Evolutionary conservation across 2,888 invertebrate species (phyloP), one percentile per base, ranked within the genome.

Genomic region (Oeneis ivallda): DNA sequence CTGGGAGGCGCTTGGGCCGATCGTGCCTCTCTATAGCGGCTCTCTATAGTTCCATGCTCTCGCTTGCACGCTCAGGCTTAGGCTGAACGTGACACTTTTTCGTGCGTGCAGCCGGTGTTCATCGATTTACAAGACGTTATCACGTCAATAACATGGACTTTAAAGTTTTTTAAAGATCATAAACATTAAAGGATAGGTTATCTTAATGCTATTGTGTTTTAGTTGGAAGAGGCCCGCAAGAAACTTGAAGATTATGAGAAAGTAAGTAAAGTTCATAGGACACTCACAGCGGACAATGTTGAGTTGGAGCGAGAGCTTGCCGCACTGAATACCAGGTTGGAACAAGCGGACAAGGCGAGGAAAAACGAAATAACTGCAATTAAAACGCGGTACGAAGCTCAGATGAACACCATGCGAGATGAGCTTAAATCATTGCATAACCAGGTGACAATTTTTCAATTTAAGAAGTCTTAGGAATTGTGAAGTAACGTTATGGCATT

Each of bases 171-270:
- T n/a, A n/a, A n/a, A n/a, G n/a, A n/a, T n/a, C n/a, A n/a, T n/a
- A n/a, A n/a, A n/a, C n/a, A 11, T 5, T 6, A 26, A 10, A 50
- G 13, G 11, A 11, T 4, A 50, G 49, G 47, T 8, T 47, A 50
- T 47, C 9, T 17, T 32, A 17, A 32, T 6, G 6, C 26, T 45
- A 13, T 57, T n/a, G 17, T 43, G 2, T 54, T 62, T 11, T 63
- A 95, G 94, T 94, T 96, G 79, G 98, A 98, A 73, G 97, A 97
- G 79, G 86, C 96, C 2, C 94, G 93, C 72, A 93, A 94, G 74
- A 97, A 97, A 81, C 83, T 97, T 41, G 97, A 96, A 78, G 97
- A 97, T 84, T 97, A 95, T 81, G 96, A 96, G 79, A 95, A 95
- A 81, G 95, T 97, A 2, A 95, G 95, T 52, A 97, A 97, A 86